Conservation (phyloP, 2,888 invertebrate species). For the Hydraecia micacea region DNA sequence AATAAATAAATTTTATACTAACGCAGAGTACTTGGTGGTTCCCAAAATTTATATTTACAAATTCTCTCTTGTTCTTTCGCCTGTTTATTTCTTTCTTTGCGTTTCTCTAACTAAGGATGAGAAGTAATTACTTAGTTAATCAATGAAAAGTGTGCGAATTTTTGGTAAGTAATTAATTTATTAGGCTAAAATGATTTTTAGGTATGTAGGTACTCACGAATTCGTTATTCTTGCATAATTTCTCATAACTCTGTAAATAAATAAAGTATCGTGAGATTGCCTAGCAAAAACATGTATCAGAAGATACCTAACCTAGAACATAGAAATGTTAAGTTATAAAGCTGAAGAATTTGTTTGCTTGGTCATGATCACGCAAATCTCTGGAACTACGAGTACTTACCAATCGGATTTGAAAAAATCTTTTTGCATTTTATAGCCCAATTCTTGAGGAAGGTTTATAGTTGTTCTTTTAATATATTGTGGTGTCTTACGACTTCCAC, state of each 20-base stretch:
- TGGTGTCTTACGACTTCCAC: too few relatives aligned
- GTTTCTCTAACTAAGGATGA: constrained; percentile 76
- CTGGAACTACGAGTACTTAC: background rate
- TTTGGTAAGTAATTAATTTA: background rate
- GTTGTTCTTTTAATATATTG: too few relatives aligned
- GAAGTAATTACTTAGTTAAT: background rate
- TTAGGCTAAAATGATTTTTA: background rate
- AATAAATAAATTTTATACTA: constrained; percentile 56
- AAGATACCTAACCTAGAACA: too few relatives aligned
- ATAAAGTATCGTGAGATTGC: background rate
- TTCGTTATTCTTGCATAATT: constrained; percentile 68
- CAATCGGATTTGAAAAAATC: background rate
- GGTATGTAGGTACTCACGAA: constrained; percentile 76
- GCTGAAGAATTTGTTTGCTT: background rate
- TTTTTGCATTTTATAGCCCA: too few relatives aligned
- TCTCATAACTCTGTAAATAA: constrained; percentile 80
- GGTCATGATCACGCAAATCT: background rate
- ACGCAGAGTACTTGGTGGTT: constrained; percentile 84
- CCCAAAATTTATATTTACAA: constrained; percentile 86
- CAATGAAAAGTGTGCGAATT: background rate
- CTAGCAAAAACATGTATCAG: background rate
- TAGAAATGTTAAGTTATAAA: background rate
- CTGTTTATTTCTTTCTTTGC: constrained; percentile 80
- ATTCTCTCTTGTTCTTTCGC: constrained; percentile 73
- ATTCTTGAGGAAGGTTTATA: too few relatives aligned